phyloP scores from a whole-genome alignment of 2,888 invertebrate species.

The Entomobrya multifasciata region DNA sequence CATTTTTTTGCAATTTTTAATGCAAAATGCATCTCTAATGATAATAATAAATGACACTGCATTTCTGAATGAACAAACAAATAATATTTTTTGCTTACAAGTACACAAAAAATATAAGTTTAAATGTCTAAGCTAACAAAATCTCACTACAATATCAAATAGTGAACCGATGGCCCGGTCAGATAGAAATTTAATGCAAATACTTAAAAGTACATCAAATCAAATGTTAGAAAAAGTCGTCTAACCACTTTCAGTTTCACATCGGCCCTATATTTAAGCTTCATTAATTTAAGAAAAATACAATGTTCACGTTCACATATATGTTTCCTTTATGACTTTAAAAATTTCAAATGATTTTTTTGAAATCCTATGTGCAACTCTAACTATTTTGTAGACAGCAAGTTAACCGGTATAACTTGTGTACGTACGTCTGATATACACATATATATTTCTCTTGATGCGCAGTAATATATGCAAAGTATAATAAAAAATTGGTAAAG shows the following conservation, averaged over 20 bases:
- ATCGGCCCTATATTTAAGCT: conserved; percentile 46
- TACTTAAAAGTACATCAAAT: too few relatives aligned
- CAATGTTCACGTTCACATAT: background rate
- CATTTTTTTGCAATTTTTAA: too few relatives aligned
- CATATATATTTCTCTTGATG: too few relatives aligned
- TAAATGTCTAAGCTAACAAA: background rate
- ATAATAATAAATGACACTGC: too few relatives aligned
- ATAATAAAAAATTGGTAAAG: too few relatives aligned
- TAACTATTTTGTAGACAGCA: background rate
- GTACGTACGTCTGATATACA: background rate
- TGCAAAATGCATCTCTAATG: too few relatives aligned
- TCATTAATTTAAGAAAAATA: conserved; percentile 29
- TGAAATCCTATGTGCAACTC: background rate
- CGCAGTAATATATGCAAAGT: background rate
- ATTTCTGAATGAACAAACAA: too few relatives aligned
- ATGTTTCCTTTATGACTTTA: background rate
- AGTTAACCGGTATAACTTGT: conserved; percentile 25
- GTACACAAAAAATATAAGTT: too few relatives aligned
- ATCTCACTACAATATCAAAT: too few relatives aligned
- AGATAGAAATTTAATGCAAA: conserved; percentile 10
- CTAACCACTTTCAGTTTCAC: conserved; percentile 57
- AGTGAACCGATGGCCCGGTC: background rate
- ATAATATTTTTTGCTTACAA: too few relatives aligned
- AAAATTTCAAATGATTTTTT: background rate
- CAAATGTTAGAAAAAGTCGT: too few relatives aligned